Conservation (phyloP, 2,888 invertebrate species). For the Stegana nigrithorax region DNA sequence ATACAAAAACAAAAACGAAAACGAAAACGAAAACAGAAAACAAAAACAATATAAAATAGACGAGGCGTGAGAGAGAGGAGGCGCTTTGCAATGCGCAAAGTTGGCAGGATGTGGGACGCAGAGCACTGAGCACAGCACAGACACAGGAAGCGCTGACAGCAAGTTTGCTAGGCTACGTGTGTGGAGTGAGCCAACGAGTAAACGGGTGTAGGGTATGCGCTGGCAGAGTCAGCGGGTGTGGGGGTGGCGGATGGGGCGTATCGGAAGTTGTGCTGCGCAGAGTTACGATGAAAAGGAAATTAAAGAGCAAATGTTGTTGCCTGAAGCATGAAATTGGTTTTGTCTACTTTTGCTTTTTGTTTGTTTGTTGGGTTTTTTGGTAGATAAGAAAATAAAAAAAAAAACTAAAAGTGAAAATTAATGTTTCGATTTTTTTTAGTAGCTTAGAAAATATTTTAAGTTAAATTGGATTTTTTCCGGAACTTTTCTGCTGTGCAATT, state of each 20-base stretch:
- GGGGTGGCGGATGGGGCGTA: not conserved
- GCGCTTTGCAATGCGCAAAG: too few relatives aligned
- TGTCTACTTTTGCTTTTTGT: not conserved
- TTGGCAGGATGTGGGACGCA: too few relatives aligned
- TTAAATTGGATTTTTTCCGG: too few relatives aligned
- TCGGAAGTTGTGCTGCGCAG: conserved; percentile 10
- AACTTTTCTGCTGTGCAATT: too few relatives aligned
- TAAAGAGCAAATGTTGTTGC: conserved; percentile 13
- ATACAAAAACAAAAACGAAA: conserved; percentile 1
- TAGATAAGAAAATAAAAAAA: not conserved
- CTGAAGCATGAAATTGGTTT: conserved; percentile 22
- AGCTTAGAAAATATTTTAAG: too few relatives aligned
- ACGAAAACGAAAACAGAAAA: not conserved
- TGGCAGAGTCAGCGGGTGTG: conserved; percentile 9
- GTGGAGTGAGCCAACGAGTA: not conserved
- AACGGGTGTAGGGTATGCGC: not conserved
- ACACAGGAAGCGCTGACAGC: not conserved
- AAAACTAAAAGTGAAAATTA: not conserved
- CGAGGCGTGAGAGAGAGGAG: not conserved
- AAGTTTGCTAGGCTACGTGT: not conserved
- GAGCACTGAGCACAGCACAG: too few relatives aligned
- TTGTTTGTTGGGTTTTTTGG: not conserved
- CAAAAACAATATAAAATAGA: not conserved
- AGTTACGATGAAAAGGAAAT: conserved; percentile 10
- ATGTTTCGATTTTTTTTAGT: too few relatives aligned